Conservation (phyloP, 2,797 vertebrate genomes). For the Fistularia tabacaria region DNA sequence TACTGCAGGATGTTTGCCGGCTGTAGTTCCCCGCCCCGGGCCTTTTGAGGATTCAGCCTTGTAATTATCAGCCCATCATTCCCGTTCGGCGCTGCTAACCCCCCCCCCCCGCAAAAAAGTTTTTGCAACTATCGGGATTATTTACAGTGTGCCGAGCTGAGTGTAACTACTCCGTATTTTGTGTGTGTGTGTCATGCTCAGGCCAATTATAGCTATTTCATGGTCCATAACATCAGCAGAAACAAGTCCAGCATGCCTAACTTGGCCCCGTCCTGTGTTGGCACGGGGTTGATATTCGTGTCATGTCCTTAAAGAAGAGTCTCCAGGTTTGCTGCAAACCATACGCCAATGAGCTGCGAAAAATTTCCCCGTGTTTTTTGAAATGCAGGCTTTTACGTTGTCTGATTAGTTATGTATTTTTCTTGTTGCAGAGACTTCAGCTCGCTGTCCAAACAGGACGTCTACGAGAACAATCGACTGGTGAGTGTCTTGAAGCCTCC, state of each 20-base stretch:
- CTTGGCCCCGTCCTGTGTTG: too few relatives aligned
- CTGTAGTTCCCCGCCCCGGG: slow-evolving; percentile 39
- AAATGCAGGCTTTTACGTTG: too few relatives aligned
- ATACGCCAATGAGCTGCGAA: too few relatives aligned
- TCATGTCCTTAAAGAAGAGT: too few relatives aligned
- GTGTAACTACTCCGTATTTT: slow-evolving; percentile 13
- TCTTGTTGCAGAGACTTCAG: slow-evolving; percentile 84
- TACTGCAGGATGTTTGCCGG: slow-evolving; percentile 67
- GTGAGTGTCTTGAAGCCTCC: slow-evolving; percentile 73
- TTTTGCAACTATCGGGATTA: neutral
- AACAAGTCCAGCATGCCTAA: slow-evolving; percentile 25
- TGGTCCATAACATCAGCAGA: slow-evolving; percentile 31
- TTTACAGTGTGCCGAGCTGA: neutral
- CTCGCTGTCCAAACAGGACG: slow-evolving; percentile 91
- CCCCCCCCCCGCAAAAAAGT: slow-evolving; percentile 22
- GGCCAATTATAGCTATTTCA: slow-evolving; percentile 38
- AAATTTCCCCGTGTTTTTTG: too few relatives aligned
- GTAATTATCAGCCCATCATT: slow-evolving; percentile 57
- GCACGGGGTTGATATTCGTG: too few relatives aligned
- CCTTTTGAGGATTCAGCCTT: slow-evolving; percentile 41
- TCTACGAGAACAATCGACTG: slow-evolving; percentile 95
- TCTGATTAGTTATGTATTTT: neutral
- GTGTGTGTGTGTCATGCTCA: slow-evolving; percentile 11
- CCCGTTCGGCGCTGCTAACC: slow-evolving; percentile 25
- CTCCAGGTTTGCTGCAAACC: too few relatives aligned